phyloP scores from a whole-genome alignment of 2,888 invertebrate genomes.

The Apamea anceps region DNA sequence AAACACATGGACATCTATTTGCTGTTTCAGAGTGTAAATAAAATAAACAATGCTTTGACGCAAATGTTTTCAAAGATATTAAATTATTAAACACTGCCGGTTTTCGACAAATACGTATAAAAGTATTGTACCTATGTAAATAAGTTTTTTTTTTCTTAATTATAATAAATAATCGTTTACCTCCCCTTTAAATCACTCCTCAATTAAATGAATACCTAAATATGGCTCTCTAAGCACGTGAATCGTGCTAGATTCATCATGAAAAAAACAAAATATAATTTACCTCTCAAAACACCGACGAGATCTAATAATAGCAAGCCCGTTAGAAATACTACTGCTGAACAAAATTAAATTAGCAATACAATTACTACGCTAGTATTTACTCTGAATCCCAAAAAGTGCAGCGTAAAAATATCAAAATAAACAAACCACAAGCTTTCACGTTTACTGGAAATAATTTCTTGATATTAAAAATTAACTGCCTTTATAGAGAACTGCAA shows the following conservation, averaged over 20 bases:
- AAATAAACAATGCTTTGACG: slow-evolving; percentile 13
- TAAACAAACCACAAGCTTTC: background rate
- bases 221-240: background rate
- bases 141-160: background rate
- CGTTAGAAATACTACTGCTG: slow-evolving; percentile 4
- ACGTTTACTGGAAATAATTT: slow-evolving; percentile 10
- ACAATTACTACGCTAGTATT: background rate
- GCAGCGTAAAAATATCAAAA: slow-evolving; percentile 19
- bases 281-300: background rate
- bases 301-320: background rate
- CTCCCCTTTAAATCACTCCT: background rate
- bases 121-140: background rate
- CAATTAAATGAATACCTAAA: background rate
- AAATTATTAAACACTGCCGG: background rate
- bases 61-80: slow-evolving; percentile 11
- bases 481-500: slow-evolving; percentile 6
- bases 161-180: background rate
- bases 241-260: no score
- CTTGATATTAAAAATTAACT: slow-evolving; percentile 23
- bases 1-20: background rate
- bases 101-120: background rate
- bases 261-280: background rate
- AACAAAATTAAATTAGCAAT: slow-evolving; percentile 13
- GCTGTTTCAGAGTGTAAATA: slow-evolving; percentile 1
- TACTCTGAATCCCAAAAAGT: background rate